A percentile compares a stretch with the other conserved stretches of the same genome.
Conservation (phyloP, 1,140 invertebrate genomes). For the Megalopta genalis region DNA sequence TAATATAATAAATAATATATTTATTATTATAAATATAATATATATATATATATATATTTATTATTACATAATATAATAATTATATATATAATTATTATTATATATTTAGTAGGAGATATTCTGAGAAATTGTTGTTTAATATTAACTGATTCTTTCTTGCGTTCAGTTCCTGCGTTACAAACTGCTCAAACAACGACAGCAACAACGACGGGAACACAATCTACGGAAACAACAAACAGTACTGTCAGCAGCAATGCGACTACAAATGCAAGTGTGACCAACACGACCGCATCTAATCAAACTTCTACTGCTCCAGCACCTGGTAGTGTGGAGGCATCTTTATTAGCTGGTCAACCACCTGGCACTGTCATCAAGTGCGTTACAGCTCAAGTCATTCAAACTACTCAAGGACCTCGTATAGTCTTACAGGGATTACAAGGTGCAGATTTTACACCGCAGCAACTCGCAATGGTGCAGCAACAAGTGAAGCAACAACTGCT, state of each 20-base stretch:
- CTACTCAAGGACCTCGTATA: conserved; percentile 89
- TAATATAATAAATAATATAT: no score
- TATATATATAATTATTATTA: no score
- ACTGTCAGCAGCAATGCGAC: conserved; percentile 33
- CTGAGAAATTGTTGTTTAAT: neutral
- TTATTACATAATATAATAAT: no score
- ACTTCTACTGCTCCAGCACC: conserved; percentile 59
- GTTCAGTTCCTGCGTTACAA: conserved; percentile 43
- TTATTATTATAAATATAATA: no score
- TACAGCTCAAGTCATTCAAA: conserved; percentile 90
- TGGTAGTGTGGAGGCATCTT: conserved; percentile 84
- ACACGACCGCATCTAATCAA: conserved; percentile 43
- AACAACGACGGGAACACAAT: conserved; percentile 27
- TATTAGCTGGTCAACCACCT: conserved; percentile 88
- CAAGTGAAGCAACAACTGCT: conserved; percentile 93
- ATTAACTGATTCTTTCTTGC: neutral
- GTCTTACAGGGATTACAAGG: conserved; percentile 91
- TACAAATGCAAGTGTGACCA: conserved; percentile 38
- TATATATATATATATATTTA: no score
- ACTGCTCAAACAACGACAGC: conserved; percentile 36
- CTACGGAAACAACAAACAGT: conserved; percentile 55
- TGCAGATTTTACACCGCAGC: conserved; percentile 89
- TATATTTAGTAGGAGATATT: neutral
- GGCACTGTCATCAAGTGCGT: conserved; percentile 93
- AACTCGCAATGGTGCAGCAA: conserved; percentile 89